Evolutionary conservation across 2,888 invertebrate species (phyloP).

Genomic region (Chloromyia formosa): DNA sequence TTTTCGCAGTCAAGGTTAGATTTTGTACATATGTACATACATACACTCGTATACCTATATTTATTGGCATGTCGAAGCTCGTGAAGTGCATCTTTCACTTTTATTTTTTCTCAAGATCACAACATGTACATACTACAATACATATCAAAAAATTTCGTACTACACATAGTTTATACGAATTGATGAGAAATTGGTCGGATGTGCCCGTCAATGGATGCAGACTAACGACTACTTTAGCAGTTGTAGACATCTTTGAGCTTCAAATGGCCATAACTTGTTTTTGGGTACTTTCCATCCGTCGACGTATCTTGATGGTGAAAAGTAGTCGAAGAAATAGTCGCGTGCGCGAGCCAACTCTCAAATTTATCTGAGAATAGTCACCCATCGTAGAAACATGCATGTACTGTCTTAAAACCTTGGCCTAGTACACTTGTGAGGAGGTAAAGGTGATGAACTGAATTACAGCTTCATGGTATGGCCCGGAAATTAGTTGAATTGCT

Average conservation of each 20-base stretch:
- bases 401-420: constrained; percentile 22
- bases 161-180: background rate
- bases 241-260: no score
- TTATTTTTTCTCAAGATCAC: background rate
- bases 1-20: constrained; percentile 35
- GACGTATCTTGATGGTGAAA: background rate
- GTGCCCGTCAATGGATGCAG: no score
- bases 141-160: background rate
- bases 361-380: no score
- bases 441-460: constrained; percentile 44
- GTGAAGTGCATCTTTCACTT: constrained; percentile 29
- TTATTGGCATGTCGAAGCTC: background rate
- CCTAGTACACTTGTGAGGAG: constrained; percentile 42
- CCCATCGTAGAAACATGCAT: background rate
- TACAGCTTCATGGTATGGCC: constrained; percentile 33
- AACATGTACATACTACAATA: background rate
- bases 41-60: no score
- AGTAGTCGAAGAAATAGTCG: background rate
- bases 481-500: constrained; percentile 26
- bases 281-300: background rate
- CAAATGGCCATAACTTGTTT: background rate
- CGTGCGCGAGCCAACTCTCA: background rate
- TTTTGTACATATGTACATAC: background rate
- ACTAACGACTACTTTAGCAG: no score
- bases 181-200: no score